Conservation (phyloP, 2,888 invertebrate genomes). For the Drosophila emarginata region DNA sequence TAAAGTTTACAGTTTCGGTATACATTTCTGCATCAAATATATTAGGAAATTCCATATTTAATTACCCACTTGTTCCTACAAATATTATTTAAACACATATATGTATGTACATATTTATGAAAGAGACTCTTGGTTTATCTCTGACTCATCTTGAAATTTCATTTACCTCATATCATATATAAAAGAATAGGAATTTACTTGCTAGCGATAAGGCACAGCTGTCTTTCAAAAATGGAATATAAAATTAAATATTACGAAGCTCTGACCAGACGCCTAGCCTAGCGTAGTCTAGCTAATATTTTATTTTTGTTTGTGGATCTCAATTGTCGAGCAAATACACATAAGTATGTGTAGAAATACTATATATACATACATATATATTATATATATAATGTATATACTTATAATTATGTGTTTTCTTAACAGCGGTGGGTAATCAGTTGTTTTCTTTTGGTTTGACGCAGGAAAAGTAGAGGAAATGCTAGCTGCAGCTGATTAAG, state of each 20-base stretch:
- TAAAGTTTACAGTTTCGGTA: slow-evolving; percentile 69
- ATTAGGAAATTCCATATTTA: slow-evolving; percentile 60
- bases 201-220: slow-evolving; percentile 1
- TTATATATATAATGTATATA: background rate
- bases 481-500: background rate
- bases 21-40: slow-evolving; percentile 71
- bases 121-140: background rate
- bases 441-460: slow-evolving; percentile 33
- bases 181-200: background rate
- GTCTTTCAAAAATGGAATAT: background rate
- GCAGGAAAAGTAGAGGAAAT: slow-evolving; percentile 23
- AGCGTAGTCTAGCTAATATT: background rate
- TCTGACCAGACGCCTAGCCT: slow-evolving; percentile 6
- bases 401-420: slow-evolving; percentile 21
- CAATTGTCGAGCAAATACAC: background rate
- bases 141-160: background rate
- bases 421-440: background rate
- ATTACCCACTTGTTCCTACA: slow-evolving; percentile 56
- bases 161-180: background rate
- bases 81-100: too few species aligned
- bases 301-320: background rate
- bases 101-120: too few species aligned
- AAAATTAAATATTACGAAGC: slow-evolving; percentile 5
- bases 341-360: background rate
- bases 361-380: too few species aligned